A percentile compares a stretch with the other conserved stretches of the same genome.
Conservation (phyloP, 2,113 vertebrate species). For the Prinia subflava region DNA sequence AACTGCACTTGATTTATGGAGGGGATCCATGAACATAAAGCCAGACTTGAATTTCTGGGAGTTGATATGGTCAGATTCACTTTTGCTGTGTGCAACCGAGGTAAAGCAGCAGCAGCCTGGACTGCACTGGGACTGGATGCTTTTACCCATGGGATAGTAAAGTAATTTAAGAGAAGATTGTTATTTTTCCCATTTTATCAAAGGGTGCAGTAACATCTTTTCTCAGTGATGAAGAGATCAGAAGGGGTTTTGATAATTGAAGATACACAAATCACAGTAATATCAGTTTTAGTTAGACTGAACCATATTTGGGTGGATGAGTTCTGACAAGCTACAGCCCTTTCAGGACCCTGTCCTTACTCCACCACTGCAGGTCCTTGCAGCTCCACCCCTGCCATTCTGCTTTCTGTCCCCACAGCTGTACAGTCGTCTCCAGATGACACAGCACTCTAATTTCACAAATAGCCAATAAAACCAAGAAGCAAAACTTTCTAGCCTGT, state of each 20-base stretch:
- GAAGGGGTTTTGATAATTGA: not conserved
- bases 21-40: not conserved
- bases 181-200: not conserved
- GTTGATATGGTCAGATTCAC: not conserved
- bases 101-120: not conserved
- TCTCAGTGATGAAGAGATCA: not conserved
- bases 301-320: not conserved
- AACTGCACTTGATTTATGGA: not conserved
- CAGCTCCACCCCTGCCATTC: not conserved
- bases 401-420: not conserved
- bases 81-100: not conserved
- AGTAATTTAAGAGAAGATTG: not conserved
- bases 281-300: not conserved
- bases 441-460: not conserved
- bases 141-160: not conserved
- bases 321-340: not conserved
- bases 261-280: not conserved
- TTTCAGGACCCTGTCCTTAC: not conserved
- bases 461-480: not conserved
- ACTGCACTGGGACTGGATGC: not conserved
- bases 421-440: not conserved
- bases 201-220: not conserved
- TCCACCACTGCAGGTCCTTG: not conserved
- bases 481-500: not conserved
- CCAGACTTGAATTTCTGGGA: not conserved